Evolutionary conservation across 37 sponge, comb jelly and placozoan species (phyloP).

Genomic region (Cladorhizidae sp.): DNA sequence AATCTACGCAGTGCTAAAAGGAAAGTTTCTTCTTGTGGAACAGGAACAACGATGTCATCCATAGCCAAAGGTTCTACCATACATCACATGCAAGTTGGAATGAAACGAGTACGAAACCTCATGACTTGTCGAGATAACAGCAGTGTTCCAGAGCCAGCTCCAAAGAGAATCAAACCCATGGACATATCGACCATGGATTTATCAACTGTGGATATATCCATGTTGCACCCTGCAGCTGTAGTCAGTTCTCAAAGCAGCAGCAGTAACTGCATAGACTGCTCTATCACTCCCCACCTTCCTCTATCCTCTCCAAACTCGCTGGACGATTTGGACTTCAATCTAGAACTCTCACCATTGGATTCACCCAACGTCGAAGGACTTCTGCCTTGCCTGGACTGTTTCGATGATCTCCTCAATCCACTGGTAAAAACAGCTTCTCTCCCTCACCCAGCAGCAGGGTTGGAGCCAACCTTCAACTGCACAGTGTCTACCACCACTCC

Average conservation of each 20-base stretch:
- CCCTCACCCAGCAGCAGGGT: neutral
- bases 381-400: slow-evolving; percentile 44
- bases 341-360: slow-evolving; percentile 42
- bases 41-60: neutral
- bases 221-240: neutral
- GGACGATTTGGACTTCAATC: slow-evolving; percentile 31
- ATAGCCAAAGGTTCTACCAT: slow-evolving; percentile 1
- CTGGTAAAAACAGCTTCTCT: slow-evolving; percentile 1
- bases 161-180: slow-evolving; percentile 7
- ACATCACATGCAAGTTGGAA: slow-evolving; percentile 13
- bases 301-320: slow-evolving; percentile 59
- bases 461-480: slow-evolving; percentile 22
- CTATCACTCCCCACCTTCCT: slow-evolving; percentile 27
- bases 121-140: neutral
- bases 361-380: slow-evolving; percentile 34
- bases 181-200: neutral
- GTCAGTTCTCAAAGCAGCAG: neutral
- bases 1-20: slow-evolving; percentile 11
- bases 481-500: slow-evolving; percentile 15
- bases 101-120: neutral
- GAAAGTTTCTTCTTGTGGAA: neutral
- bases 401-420: slow-evolving; percentile 61
- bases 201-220: neutral
- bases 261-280: slow-evolving; percentile 8
- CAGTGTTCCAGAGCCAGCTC: neutral